A percentile compares a stretch with the other conserved stretches of the same genome.
phyloP scores from a whole-genome alignment of 1,140 invertebrate species.

The Himalopsyche phryganea region DNA sequence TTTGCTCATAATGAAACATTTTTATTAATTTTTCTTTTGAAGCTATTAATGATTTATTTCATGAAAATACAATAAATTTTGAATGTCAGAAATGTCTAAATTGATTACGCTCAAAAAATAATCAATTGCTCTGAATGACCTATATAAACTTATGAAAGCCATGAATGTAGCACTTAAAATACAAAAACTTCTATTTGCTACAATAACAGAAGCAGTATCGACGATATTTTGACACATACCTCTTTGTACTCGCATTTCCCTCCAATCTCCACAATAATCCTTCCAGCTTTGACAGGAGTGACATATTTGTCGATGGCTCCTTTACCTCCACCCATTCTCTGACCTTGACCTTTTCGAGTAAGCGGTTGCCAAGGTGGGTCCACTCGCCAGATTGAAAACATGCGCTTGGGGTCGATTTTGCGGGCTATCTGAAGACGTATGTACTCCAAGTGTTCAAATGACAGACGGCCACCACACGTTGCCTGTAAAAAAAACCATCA shows the following conservation, averaged over 20 bases:
- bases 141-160: too few species aligned
- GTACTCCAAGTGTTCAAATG: conserved; percentile 82
- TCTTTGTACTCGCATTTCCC: conserved; percentile 86
- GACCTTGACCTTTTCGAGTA: conserved; percentile 86
- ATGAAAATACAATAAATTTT: too few species aligned
- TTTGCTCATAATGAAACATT: too few species aligned
- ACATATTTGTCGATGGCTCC: conserved; percentile 93
- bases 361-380: conserved; percentile 94
- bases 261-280: conserved; percentile 94
- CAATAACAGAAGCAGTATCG: too few species aligned
- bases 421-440: conserved; percentile 72
- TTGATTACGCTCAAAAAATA: too few species aligned
- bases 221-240: too few species aligned
- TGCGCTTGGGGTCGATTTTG: conserved; percentile 71
- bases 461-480: conserved; percentile 76
- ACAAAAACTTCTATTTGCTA: too few species aligned
- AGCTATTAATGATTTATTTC: too few species aligned
- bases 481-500: conserved; percentile 60
- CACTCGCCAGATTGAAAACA: conserved; percentile 95
- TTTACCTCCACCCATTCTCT: conserved; percentile 95
- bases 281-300: conserved; percentile 83
- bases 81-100: too few species aligned
- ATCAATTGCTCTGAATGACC: too few species aligned
- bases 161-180: too few species aligned
- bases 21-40: too few species aligned